Evolutionary conservation across 2,113 vertebrate genomes (phyloP).

Genomic region (Alexandromys fortis): DNA sequence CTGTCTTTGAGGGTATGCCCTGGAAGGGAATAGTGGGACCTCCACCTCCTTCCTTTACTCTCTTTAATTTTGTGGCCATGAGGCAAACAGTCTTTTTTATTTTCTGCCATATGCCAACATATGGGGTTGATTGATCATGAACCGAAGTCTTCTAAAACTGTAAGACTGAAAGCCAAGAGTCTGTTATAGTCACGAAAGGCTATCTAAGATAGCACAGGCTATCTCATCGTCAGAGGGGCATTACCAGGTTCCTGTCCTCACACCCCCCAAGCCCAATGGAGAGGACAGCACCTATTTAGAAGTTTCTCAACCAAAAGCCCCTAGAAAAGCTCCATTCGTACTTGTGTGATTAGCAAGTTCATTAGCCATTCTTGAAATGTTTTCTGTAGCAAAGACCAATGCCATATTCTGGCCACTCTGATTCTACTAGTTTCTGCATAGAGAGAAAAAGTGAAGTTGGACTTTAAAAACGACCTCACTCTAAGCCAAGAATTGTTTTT

Average conservation of each 20-base stretch:
- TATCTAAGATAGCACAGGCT: not conserved
- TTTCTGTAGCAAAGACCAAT: not conserved
- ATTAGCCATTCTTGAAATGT: not conserved
- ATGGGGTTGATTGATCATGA: not conserved
- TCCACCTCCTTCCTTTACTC: not conserved
- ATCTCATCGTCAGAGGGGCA: not conserved
- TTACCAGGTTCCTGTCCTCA: not conserved
- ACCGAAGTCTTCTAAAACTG: not conserved
- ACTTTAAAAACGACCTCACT: not conserved
- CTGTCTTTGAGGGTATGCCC: not conserved
- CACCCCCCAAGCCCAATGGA: not conserved
- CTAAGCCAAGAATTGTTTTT: not conserved
- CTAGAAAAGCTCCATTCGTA: not conserved
- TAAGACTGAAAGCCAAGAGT: not conserved
- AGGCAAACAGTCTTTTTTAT: not conserved
- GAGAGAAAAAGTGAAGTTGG: not conserved
- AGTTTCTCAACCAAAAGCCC: not conserved
- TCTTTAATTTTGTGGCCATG: not conserved
- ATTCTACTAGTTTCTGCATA: not conserved
- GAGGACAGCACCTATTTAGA: not conserved
- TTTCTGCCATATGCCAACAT: not conserved
- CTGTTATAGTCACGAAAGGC: not conserved
- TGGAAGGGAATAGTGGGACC: not conserved
- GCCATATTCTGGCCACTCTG: not conserved
- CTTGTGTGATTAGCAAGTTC: not conserved